Evolutionary conservation across 2,797 vertebrate species (phyloP).

Genomic region (Xenentodon cancila): DNA sequence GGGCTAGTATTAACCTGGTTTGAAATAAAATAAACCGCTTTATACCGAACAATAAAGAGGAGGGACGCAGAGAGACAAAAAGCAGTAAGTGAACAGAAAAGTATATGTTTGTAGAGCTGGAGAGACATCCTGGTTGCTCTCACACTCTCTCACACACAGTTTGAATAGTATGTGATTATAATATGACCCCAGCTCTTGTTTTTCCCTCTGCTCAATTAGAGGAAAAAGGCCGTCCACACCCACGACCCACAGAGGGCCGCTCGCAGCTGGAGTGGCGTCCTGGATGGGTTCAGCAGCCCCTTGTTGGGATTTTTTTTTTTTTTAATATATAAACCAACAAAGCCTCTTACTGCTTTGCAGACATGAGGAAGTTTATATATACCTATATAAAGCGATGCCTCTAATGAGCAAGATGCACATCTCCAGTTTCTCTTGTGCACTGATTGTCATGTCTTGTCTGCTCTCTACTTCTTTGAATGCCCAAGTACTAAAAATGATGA

Average conservation of each 20-base stretch:
- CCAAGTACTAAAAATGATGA: no score
- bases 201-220: not conserved
- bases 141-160: not conserved
- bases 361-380: no score
- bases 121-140: not conserved
- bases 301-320: not conserved
- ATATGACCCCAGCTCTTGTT: slow-evolving; percentile 1
- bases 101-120: not conserved
- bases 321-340: not conserved
- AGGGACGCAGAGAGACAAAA: not conserved
- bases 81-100: not conserved
- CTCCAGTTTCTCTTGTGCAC: no score
- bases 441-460: no score
- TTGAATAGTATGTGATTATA: slow-evolving; percentile 19
- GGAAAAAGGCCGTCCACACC: not conserved
- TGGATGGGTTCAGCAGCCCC: not conserved
- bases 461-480: no score
- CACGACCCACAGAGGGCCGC: not conserved
- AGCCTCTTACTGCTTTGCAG: no score
- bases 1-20: slow-evolving; percentile 5
- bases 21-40: slow-evolving; percentile 26
- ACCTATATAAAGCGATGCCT: no score
- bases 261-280: no score
- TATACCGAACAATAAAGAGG: slow-evolving; percentile 8
- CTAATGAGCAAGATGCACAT: no score